These are phyloP conservation scores for Acrocyrtus sp. DNA, from an alignment of 2,888 invertebrate species.

Conservation along the genomic window DNA sequence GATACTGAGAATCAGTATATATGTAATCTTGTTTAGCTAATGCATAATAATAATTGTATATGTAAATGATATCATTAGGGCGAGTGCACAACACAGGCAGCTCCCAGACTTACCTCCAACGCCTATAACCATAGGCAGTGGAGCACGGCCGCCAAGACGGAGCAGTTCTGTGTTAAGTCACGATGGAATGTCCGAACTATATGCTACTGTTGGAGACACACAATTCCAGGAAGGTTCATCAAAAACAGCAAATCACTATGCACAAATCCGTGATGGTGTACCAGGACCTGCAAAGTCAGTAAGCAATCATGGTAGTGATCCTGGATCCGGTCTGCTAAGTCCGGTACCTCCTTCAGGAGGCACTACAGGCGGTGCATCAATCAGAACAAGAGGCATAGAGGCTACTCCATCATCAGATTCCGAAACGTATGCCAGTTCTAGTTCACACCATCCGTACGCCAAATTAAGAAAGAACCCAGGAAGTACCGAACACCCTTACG, in stretches of 20 bases:
- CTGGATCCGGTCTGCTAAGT: too few relatives aligned
- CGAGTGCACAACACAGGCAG: constrained; percentile 66
- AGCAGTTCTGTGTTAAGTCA: constrained; percentile 66
- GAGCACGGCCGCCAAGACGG: constrained; percentile 56
- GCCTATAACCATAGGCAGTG: constrained; percentile 63
- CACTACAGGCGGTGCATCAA: too few relatives aligned
- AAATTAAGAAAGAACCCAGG: constrained; percentile 71
- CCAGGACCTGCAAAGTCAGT: constrained; percentile 14
- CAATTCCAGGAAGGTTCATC: constrained; percentile 24
- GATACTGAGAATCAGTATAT: too few relatives aligned
- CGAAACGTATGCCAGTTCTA: constrained; percentile 56
- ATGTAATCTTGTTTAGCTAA: neutral
- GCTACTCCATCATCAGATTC: constrained; percentile 61
- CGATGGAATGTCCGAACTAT: constrained; percentile 85
- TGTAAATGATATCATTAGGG: constrained; percentile 36
- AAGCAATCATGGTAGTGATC: too few relatives aligned
- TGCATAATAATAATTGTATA: neutral
- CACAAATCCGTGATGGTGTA: constrained; percentile 34
- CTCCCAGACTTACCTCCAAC: constrained; percentile 81
- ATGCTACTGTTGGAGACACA: constrained; percentile 76
- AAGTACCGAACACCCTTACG: constrained; percentile 67
- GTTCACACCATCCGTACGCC: constrained; percentile 76
- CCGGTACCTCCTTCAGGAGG: too few relatives aligned
- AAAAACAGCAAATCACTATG: constrained; percentile 33
- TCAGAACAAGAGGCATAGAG: constrained; percentile 32